Conservation (phyloP, 1,140 invertebrate species). For the Procambarus virginalis region DNA sequence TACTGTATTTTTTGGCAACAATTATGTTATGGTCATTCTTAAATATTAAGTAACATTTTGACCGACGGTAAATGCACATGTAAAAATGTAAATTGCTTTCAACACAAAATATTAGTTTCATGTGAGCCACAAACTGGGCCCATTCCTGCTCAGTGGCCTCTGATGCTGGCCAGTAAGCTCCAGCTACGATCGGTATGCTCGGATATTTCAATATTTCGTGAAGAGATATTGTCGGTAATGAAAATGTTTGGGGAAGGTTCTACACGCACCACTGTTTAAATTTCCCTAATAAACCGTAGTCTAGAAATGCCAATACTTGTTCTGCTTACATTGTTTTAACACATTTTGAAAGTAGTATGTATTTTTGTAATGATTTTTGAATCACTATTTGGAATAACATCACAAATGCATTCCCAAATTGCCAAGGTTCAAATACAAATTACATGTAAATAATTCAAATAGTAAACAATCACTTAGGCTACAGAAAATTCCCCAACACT, state of each 20-base stretch:
- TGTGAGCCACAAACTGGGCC: slow-evolving; percentile 3
- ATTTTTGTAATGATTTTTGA: background rate
- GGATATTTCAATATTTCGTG: background rate
- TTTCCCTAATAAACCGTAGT: background rate
- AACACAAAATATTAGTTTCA: slow-evolving; percentile 11
- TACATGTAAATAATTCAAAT: background rate
- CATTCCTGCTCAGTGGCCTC: background rate
- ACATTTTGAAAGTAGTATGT: no score
- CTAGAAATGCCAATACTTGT: no score
- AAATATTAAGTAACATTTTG: background rate
- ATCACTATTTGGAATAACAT: background rate
- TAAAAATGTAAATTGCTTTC: slow-evolving; percentile 21
- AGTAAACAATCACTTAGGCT: background rate
- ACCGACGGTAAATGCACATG: slow-evolving; percentile 10
- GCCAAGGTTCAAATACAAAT: background rate
- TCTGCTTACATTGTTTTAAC: no score
- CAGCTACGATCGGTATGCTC: background rate
- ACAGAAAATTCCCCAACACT: background rate
- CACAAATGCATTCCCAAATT: background rate
- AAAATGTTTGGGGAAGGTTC: background rate
- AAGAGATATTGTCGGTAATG: background rate
- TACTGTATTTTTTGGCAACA: background rate
- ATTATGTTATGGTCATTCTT: background rate
- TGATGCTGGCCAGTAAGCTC: background rate
- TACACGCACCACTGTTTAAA: background rate